A percentile compares a stretch with the other conserved stretches of the same genome.
phyloP scores from a whole-genome alignment of 2,797 vertebrate species.

The Macropus fuliginosus region DNA sequence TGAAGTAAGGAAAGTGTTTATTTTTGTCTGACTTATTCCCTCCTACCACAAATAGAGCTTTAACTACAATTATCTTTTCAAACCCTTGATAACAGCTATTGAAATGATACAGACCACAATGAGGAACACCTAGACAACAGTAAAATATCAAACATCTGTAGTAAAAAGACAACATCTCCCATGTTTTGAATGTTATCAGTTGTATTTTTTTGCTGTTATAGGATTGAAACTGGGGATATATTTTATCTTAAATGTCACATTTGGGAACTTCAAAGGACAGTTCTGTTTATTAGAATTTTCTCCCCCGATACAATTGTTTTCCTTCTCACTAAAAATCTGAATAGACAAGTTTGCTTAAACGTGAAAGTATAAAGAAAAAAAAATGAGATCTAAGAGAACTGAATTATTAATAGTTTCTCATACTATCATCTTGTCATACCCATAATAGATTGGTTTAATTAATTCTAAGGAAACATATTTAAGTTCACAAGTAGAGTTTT shows the following conservation, averaged over 20 bases:
- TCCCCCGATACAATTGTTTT: not conserved
- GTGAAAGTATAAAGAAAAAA: not conserved
- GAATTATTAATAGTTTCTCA: not conserved
- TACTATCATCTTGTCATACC: not conserved
- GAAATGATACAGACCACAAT: not conserved
- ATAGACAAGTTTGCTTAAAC: not conserved
- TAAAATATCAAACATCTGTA: not conserved
- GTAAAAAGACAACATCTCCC: not conserved
- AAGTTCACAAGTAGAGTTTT: not conserved
- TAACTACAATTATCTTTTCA: slow-evolving; percentile 1
- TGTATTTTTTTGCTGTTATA: not conserved
- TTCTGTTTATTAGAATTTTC: slow-evolving; percentile 19
- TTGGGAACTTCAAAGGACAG: not conserved
- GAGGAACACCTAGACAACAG: not conserved
- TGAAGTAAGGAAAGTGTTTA: not conserved
- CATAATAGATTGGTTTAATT: not conserved
- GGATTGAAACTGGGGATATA: not conserved
- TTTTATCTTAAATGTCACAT: slow-evolving; percentile 26
- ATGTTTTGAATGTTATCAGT: not conserved
- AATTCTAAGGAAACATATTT: not conserved
- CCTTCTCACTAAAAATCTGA: not conserved
- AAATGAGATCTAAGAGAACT: not conserved
- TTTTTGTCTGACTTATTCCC: not conserved
- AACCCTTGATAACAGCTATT: not conserved
- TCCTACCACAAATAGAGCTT: slow-evolving; percentile 1